Percentiles rank a stretch among this genome's conserved stretches.
phyloP scores from a whole-genome alignment of 2,797 vertebrate species.

The Staurois parvus region DNA sequence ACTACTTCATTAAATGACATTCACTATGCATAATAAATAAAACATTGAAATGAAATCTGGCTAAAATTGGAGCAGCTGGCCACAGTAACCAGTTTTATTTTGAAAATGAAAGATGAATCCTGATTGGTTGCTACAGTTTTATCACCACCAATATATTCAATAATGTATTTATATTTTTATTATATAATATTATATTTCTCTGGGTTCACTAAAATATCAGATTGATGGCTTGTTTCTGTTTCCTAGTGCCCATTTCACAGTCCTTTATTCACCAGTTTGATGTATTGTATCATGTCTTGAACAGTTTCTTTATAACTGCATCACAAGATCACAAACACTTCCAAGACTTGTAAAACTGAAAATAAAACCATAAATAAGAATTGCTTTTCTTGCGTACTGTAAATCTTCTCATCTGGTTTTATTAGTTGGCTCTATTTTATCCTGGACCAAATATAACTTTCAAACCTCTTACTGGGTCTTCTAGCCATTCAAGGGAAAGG shows the following conservation, averaged over 20 bases:
- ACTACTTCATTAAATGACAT: no score
- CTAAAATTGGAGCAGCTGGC: background rate
- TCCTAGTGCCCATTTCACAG: background rate
- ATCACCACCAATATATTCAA: background rate
- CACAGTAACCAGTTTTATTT: background rate
- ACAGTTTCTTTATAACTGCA: slow-evolving; percentile 15
- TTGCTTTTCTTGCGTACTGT: slow-evolving; percentile 20
- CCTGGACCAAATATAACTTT: background rate
- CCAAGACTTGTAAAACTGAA: slow-evolving; percentile 25
- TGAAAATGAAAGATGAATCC: no score
- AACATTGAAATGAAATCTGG: no score
- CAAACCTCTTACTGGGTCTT: background rate
- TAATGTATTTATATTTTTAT: background rate
- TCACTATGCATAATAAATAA: no score
- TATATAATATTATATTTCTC: background rate
- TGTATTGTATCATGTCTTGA: slow-evolving; percentile 14
- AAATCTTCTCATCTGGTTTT: slow-evolving; percentile 24
- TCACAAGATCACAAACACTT: slow-evolving; percentile 39
- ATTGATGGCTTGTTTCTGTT: background rate
- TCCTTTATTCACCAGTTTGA: slow-evolving; percentile 9
- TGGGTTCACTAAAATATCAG: background rate
- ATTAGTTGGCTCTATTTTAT: slow-evolving; percentile 15
- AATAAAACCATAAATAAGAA: slow-evolving; percentile 41
- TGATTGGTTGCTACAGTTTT: background rate
- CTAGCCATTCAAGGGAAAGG: background rate